Conservation (phyloP, 2,888 invertebrate genomes). For the Sclerodermus sp. region DNA sequence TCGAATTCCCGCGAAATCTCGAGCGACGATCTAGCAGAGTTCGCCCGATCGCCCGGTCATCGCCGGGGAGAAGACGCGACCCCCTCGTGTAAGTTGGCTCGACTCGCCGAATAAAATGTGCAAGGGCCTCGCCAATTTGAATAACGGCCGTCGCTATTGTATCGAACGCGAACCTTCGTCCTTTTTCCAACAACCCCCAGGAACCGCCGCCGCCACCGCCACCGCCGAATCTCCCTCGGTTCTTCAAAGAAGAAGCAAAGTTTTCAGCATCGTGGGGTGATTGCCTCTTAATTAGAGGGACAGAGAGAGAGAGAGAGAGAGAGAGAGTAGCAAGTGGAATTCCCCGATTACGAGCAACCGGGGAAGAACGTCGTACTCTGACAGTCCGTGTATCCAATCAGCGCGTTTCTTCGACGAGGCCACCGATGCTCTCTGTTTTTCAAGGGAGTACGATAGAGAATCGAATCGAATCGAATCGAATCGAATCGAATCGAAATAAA, state of each 20-base stretch:
- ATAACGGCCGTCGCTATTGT: slow-evolving; percentile 49
- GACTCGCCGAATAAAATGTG: slow-evolving; percentile 38
- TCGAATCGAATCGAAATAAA: too few species aligned
- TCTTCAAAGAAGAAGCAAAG: too few species aligned
- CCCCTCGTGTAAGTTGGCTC: slow-evolving; percentile 18
- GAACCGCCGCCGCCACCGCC: too few species aligned
- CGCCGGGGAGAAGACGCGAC: too few species aligned
- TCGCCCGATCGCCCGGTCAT: too few species aligned
- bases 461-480: too few species aligned
- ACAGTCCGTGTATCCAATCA: slow-evolving; percentile 49
- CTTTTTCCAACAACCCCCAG: too few species aligned
- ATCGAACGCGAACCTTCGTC: too few species aligned
- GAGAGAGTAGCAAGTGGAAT: background rate
- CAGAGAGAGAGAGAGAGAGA: slow-evolving; percentile 10
- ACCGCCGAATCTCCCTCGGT: too few species aligned
- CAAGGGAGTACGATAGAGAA: slow-evolving; percentile 20
- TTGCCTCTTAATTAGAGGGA: too few species aligned
- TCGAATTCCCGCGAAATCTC: slow-evolving; percentile 51
- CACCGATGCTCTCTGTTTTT: slow-evolving; percentile 31
- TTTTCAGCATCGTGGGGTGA: too few species aligned
- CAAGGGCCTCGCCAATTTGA: slow-evolving; percentile 37
- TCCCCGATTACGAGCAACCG: slow-evolving; percentile 11
- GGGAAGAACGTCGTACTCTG: slow-evolving; percentile 18
- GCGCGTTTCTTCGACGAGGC: slow-evolving; percentile 47
- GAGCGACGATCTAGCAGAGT: slow-evolving; percentile 47